Evolutionary conservation across 2,888 invertebrate species (phyloP).

Genomic region (Tenthredo amoena): DNA sequence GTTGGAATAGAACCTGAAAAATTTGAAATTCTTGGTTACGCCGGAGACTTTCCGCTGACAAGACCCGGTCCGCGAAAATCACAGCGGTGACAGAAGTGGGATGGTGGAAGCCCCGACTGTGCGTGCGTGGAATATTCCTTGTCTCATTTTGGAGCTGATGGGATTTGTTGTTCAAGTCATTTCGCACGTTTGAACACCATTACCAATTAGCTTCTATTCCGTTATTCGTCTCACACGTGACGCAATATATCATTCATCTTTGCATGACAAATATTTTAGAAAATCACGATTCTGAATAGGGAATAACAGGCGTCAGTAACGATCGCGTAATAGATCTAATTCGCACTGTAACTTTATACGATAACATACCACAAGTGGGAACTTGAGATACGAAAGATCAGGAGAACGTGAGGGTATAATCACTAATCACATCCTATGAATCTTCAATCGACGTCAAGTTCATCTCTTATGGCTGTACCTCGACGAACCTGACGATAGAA

Average conservation of each 20-base stretch:
- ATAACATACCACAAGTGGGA: neutral
- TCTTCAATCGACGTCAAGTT: neutral
- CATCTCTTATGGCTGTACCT: neutral
- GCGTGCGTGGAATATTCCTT: slow-evolving; percentile 21
- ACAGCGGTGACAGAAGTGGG: slow-evolving; percentile 10
- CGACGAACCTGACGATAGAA: neutral
- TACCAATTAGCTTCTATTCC: neutral
- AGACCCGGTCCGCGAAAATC: neutral
- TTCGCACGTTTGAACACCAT: neutral
- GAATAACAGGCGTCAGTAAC: too few species aligned
- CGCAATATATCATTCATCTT: neutral
- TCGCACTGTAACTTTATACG: too few species aligned
- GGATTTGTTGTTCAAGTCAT: neutral
- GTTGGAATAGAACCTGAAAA: neutral
- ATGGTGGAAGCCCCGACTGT: slow-evolving; percentile 13
- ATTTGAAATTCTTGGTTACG: neutral
- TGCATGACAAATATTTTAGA: neutral
- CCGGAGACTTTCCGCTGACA: neutral
- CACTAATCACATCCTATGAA: neutral
- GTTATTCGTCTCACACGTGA: neutral
- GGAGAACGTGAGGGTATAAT: neutral
- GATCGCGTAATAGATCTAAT: too few species aligned
- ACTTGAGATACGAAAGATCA: neutral
- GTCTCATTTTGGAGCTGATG: neutral
- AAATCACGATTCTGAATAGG: too few species aligned